A percentile compares a stretch with the other conserved stretches of the same genome.
Evolutionary conservation across 2,113 vertebrate genomes (phyloP).

Genomic region (Eupsittula cactorum): DNA sequence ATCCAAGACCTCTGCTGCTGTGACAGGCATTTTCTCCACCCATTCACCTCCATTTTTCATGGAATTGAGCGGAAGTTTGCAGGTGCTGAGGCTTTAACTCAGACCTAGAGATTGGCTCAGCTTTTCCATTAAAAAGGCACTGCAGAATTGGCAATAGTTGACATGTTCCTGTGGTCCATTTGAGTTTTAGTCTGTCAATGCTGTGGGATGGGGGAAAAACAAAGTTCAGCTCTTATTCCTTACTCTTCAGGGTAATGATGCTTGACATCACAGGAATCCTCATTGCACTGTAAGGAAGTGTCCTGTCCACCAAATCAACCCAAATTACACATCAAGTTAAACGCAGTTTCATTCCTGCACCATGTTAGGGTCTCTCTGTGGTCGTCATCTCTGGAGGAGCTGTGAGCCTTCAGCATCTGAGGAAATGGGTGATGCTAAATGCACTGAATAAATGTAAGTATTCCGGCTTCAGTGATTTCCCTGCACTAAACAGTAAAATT

Average conservation of each 20-base stretch:
- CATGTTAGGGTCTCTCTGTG: not conserved
- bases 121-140: not conserved
- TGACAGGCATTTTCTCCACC: not conserved
- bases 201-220: no score
- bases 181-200: not conserved
- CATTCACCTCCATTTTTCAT: rapidly evolving
- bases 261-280: not conserved
- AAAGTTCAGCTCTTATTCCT: not conserved
- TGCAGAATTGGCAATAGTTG: rapidly evolving
- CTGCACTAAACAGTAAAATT: not conserved
- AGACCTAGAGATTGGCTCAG: not conserved
- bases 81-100: not conserved
- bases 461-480: not conserved
- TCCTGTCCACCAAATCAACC: not conserved
- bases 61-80: not conserved
- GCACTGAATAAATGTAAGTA: not conserved
- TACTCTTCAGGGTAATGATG: not conserved
- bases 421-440: not conserved
- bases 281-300: not conserved
- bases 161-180: rapidly evolving
- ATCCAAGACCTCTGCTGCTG: not conserved
- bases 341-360: not conserved
- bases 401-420: not conserved
- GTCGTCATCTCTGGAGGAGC: not conserved
- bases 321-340: not conserved